phyloP scores from a whole-genome alignment of 2,888 invertebrate genomes.

The Campoplex capitator region DNA sequence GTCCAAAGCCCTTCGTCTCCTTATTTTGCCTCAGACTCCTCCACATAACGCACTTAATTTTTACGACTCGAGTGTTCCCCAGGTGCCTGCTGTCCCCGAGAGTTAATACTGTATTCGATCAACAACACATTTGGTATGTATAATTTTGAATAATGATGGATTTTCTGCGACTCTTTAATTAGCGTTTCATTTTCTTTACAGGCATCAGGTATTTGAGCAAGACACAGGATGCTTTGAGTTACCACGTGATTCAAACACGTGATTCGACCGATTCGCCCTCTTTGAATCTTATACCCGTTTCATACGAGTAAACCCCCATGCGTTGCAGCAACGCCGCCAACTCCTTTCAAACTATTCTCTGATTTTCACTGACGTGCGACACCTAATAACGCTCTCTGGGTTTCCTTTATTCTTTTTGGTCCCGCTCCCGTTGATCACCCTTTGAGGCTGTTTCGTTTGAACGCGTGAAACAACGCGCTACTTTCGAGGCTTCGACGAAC shows the following conservation, averaged over 20 bases:
- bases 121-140: not conserved
- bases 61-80: not conserved
- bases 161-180: constrained; percentile 1
- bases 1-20: too few species aligned
- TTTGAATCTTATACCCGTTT: constrained; percentile 58
- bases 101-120: not conserved
- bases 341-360: constrained; percentile 44
- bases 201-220: constrained; percentile 13
- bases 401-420: constrained; percentile 56
- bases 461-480: constrained; percentile 44
- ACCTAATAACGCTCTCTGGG: constrained; percentile 61
- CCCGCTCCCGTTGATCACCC: constrained; percentile 61
- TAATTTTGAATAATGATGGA: not conserved
- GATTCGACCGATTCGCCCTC: constrained; percentile 57
- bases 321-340: too few species aligned
- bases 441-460: constrained; percentile 58
- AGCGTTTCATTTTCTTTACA: constrained; percentile 3
- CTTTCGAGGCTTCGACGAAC: constrained; percentile 42
- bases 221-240: constrained; percentile 28
- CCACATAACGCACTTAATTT: not conserved
- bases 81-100: not conserved
- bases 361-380: constrained; percentile 53
- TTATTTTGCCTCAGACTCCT: too few species aligned
- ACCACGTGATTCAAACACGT: constrained; percentile 67
- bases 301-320: constrained; percentile 18